phyloP scores from a whole-genome alignment of 1,140 invertebrate species.

The Drosophila aff. region DNA sequence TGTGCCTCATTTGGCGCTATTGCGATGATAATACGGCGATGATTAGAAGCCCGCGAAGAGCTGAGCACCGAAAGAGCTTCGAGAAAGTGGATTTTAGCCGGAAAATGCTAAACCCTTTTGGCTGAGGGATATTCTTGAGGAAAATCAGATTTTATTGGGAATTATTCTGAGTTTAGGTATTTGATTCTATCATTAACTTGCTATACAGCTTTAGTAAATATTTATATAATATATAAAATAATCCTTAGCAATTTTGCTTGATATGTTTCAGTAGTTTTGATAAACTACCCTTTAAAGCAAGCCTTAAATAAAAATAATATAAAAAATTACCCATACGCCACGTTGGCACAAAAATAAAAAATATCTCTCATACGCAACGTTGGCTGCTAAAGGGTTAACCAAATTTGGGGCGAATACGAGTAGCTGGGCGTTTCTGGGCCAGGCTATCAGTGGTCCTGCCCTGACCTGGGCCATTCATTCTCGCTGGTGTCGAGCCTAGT shows the following conservation, averaged over 20 bases:
- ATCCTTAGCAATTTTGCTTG: too few relatives aligned
- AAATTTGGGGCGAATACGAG: conserved; percentile 9
- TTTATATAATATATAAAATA: background rate
- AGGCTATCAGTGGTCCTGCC: conserved; percentile 37
- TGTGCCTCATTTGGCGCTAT: conserved; percentile 17
- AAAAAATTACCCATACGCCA: conserved; percentile 1
- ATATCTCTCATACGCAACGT: conserved; percentile 24
- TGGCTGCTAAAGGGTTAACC: conserved; percentile 17
- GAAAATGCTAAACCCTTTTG: background rate
- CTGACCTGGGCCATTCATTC: conserved; percentile 74
- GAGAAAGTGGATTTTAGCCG: conserved; percentile 13
- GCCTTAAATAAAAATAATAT: background rate
- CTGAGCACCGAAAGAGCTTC: conserved; percentile 11
- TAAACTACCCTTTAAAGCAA: background rate
- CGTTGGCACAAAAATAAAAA: conserved; percentile 3
- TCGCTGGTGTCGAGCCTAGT: conserved; percentile 51
- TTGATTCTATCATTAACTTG: background rate
- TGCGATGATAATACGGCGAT: conserved; percentile 35
- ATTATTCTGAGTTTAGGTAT: background rate
- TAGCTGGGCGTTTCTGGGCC: conserved; percentile 32
- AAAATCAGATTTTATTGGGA: background rate
- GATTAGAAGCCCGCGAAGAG: conserved; percentile 33
- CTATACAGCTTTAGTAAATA: background rate
- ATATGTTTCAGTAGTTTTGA: background rate
- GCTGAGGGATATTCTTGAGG: background rate